These are phyloP conservation scores for Liolophura sinensis DNA, from an alignment of 1,140 invertebrate genomes.

Conservation along the genomic window DNA sequence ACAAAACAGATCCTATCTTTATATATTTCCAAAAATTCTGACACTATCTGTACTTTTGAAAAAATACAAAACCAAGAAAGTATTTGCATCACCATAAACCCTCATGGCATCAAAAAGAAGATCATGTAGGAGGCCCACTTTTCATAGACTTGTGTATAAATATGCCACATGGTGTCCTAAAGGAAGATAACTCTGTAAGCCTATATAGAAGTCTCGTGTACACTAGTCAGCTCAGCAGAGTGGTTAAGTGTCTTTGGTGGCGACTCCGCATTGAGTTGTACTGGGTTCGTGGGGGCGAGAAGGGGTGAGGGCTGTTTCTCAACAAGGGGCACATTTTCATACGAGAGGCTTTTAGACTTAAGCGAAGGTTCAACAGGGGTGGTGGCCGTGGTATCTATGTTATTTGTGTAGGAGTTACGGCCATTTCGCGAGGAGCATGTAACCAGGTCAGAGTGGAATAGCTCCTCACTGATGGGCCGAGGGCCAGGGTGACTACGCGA, in stretches of 20 bases:
- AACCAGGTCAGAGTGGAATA: slow-evolving; percentile 10
- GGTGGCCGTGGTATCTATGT: neutral
- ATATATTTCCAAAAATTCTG: too few species aligned
- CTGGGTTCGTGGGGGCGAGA: slow-evolving; percentile 37
- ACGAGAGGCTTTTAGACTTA: slow-evolving; percentile 47
- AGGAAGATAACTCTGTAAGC: too few species aligned
- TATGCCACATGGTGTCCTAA: too few species aligned
- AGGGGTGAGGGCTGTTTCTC: slow-evolving; percentile 42
- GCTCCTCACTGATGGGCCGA: slow-evolving; percentile 74
- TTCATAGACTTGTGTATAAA: too few species aligned
- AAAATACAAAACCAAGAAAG: too few species aligned
- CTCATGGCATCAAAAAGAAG: too few species aligned
- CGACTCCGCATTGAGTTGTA: slow-evolving; percentile 30
- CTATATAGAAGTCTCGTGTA: slow-evolving; percentile 48
- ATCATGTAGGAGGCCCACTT: too few species aligned
- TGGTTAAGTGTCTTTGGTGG: slow-evolving; percentile 42
- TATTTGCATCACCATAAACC: too few species aligned
- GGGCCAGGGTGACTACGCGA: slow-evolving; percentile 77
- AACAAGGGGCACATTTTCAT: slow-evolving; percentile 51
- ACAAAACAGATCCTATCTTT: too few species aligned
- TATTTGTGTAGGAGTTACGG: too few species aligned
- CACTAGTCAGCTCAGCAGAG: slow-evolving; percentile 34
- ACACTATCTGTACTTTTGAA: too few species aligned
- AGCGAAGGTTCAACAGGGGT: slow-evolving; percentile 23
- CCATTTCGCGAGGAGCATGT: neutral